Conservation (phyloP, 2,888 invertebrate species). For the Tetragonula carbonaria region DNA sequence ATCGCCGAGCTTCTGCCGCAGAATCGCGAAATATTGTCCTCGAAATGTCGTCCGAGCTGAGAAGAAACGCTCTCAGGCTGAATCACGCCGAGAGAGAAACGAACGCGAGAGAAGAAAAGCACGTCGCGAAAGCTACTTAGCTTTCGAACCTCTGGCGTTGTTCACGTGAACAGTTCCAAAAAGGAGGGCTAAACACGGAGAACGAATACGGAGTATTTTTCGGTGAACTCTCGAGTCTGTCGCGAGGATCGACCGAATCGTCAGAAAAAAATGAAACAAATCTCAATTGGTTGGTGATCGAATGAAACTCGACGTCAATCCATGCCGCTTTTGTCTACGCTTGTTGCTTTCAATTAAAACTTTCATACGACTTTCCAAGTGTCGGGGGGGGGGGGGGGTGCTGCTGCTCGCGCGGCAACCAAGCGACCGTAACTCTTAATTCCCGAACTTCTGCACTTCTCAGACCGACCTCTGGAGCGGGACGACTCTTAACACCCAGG, state of each 20-base stretch:
- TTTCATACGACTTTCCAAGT: slow-evolving; percentile 33
- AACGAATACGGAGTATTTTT: no score
- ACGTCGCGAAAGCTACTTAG: background rate
- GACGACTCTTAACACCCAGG: slow-evolving; percentile 27
- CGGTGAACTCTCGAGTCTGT: background rate
- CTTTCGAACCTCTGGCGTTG: background rate
- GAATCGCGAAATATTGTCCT: slow-evolving; percentile 4
- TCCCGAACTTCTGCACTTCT: slow-evolving; percentile 32
- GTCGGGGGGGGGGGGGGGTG: background rate
- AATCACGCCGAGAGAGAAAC: background rate
- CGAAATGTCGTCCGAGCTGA: slow-evolving; percentile 22
- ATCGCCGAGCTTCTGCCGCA: slow-evolving; percentile 12
- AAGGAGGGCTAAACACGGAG: no score
- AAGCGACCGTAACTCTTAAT: slow-evolving; percentile 40
- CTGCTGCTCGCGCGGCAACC: background rate
- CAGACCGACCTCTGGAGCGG: slow-evolving; percentile 6
- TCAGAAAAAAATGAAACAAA: background rate
- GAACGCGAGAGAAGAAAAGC: background rate
- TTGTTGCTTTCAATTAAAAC: slow-evolving; percentile 46
- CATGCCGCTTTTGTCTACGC: background rate
- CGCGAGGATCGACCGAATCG: background rate
- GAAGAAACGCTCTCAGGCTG: slow-evolving; percentile 3
- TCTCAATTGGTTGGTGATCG: background rate
- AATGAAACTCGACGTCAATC: background rate
- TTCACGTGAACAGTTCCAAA: background rate